A percentile compares a stretch with the other conserved stretches of the same genome.
Evolutionary conservation across 2,113 vertebrate genomes (phyloP).

Genomic region (Alexandromys fortis): DNA sequence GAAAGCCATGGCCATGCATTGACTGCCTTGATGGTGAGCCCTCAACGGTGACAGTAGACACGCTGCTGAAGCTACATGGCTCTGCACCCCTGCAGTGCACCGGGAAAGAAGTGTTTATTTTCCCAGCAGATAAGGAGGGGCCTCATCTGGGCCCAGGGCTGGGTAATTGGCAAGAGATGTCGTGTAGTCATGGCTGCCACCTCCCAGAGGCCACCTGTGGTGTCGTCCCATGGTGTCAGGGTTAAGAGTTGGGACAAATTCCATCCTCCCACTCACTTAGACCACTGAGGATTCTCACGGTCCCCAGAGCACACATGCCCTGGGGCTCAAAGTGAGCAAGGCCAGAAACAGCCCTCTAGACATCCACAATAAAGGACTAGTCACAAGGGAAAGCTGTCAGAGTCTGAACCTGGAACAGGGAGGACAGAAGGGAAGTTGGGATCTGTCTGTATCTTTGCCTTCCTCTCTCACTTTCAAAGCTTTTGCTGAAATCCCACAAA

Average conservation of each 20-base stretch:
- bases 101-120: background rate
- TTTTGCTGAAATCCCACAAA: background rate
- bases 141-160: background rate
- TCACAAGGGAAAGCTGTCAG: background rate
- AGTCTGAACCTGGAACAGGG: background rate
- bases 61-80: background rate
- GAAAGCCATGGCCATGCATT: background rate
- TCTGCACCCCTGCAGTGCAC: background rate
- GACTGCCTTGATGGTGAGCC: background rate
- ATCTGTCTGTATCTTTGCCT: too few species aligned
- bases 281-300: accelerated
- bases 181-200: background rate
- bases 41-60: background rate
- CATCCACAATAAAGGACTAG: too few species aligned
- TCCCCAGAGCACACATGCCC: background rate
- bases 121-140: background rate
- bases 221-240: background rate
- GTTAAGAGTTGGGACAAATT: background rate
- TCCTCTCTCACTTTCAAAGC: background rate
- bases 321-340: background rate
- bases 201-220: background rate
- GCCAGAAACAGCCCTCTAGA: background rate
- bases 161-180: conserved; percentile 38
- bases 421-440: background rate
- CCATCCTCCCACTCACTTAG: background rate